These are phyloP conservation scores for Bubo bubo DNA, from an alignment of 2,113 vertebrate genomes.

Conservation along the genomic window DNA sequence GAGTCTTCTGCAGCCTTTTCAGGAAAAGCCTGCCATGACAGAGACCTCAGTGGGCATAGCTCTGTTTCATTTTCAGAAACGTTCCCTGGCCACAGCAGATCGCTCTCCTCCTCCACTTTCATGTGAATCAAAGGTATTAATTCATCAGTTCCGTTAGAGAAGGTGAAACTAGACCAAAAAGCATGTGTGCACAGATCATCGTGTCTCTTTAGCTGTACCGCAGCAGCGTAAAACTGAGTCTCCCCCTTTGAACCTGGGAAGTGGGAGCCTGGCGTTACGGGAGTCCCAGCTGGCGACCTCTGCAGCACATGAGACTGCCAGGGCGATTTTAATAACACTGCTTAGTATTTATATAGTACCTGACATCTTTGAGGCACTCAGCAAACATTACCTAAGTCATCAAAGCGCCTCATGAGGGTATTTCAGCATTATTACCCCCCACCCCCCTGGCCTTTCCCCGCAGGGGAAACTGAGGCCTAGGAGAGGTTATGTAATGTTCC, in stretches of 20 bases:
- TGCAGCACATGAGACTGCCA: neutral
- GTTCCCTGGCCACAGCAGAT: neutral
- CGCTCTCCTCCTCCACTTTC: neutral
- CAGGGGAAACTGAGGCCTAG: constrained; percentile 39
- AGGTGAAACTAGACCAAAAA: neutral
- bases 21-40: neutral
- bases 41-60: neutral
- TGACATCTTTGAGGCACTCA: neutral
- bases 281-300: neutral
- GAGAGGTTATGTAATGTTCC: neutral
- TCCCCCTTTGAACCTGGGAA: neutral
- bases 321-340: neutral
- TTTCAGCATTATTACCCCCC: neutral
- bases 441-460: neutral
- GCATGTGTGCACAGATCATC: fast-evolving
- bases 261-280: fast-evolving
- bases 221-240: fast-evolving
- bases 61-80: neutral
- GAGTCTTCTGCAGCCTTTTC: neutral
- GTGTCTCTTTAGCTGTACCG: neutral
- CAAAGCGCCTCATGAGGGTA: neutral
- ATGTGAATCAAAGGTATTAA: neutral
- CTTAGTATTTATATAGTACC: neutral
- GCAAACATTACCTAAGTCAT: neutral
- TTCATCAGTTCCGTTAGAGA: neutral